Evolutionary conservation across 2,888 invertebrate species (phyloP).

Genomic region (Sisyra nigra): DNA sequence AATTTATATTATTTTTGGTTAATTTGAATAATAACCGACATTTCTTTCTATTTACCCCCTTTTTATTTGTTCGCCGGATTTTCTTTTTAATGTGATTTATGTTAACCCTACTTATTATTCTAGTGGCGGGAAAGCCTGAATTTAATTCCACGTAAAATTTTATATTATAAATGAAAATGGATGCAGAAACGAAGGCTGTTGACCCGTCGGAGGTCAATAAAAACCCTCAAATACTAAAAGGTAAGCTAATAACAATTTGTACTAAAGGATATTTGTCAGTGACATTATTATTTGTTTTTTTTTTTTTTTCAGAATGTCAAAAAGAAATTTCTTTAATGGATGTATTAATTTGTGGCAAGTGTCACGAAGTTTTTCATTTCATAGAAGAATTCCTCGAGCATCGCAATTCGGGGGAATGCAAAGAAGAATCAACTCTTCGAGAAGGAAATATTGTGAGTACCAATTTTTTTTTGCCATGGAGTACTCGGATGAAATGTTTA

Average conservation of each 20-base stretch:
- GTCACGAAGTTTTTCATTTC: conserved; percentile 64
- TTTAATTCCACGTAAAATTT: not conserved
- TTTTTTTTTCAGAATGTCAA: conserved; percentile 44
- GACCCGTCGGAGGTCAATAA: conserved; percentile 46
- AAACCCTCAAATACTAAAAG: conserved; percentile 43
- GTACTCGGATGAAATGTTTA: too few species aligned
- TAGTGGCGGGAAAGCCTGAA: conserved; percentile 8
- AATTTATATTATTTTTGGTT: too few species aligned
- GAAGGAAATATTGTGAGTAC: conserved; percentile 41
- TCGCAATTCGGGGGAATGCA: conserved; percentile 41
- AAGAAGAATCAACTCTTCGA: conserved; percentile 43
- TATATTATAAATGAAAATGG: conserved; percentile 5
- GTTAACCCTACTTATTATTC: conserved; percentile 4
- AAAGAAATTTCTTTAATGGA: conserved; percentile 60
- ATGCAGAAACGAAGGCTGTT: conserved; percentile 12
- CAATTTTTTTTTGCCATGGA: too few species aligned
- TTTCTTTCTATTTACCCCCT: not conserved
- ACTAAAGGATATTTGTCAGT: too few species aligned
- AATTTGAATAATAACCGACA: not conserved
- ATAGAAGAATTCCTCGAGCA: conserved; percentile 65
- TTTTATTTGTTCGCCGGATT: not conserved
- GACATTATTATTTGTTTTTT: not conserved
- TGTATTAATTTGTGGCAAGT: conserved; percentile 70
- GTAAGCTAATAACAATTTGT: conserved; percentile 22
- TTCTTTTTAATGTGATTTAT: not conserved